These are phyloP conservation scores for Melinopterus prodromus DNA, from an alignment of 2,888 invertebrate genomes.

Conservation along the genomic window DNA sequence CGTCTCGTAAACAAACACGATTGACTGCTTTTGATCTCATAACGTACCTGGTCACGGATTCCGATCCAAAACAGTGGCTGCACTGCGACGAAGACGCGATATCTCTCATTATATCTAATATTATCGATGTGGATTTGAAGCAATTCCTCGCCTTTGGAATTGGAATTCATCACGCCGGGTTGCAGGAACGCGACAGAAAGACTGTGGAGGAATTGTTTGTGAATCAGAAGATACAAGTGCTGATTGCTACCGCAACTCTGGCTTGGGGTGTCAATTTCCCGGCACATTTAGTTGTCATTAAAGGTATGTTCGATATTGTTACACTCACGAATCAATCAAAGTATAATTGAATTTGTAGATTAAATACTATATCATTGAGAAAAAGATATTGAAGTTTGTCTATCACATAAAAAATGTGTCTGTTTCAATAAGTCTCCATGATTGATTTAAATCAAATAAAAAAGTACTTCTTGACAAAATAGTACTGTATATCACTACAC, in stretches of 20 bases:
- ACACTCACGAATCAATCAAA: not conserved
- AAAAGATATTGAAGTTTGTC: too few species aligned
- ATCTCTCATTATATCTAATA: conserved; percentile 74
- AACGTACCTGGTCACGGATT: conserved; percentile 88
- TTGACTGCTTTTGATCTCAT: conserved; percentile 96
- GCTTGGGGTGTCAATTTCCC: conserved; percentile 99
- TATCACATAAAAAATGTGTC: too few species aligned
- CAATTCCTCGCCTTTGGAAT: conserved; percentile 96
- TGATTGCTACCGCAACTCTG: conserved; percentile 95
- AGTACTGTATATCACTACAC: too few species aligned
- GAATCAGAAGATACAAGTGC: conserved; percentile 93
- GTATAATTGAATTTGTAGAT: too few species aligned
- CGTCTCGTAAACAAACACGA: conserved; percentile 95
- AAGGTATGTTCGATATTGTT: conserved; percentile 58
- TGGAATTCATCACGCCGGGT: conserved; percentile 97
- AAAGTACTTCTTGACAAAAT: too few species aligned
- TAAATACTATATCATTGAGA: too few species aligned
- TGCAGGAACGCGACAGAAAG: conserved; percentile 91
- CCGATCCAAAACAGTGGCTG: conserved; percentile 94
- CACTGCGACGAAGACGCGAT: conserved; percentile 87
- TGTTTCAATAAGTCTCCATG: too few species aligned
- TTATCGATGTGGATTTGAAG: conserved; percentile 84
- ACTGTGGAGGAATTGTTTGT: conserved; percentile 94
- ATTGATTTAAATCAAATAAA: too few species aligned
- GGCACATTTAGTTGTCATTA: conserved; percentile 97